Evolutionary conservation across 2,888 invertebrate species (phyloP), one percentile per base, ranked within the genome.

Genomic region (Folsomia manolachei): DNA sequence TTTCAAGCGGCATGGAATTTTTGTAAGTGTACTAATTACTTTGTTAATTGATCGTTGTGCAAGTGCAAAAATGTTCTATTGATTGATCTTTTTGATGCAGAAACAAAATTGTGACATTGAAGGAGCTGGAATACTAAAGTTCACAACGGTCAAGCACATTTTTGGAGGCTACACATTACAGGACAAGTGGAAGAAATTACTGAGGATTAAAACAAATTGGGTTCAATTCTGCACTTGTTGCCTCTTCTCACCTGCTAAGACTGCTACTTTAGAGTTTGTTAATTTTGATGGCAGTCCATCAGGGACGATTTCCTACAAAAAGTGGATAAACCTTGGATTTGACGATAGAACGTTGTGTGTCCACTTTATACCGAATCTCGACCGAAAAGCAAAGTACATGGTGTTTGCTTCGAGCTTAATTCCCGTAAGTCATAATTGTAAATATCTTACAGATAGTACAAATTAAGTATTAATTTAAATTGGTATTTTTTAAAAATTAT

Each of bases 311-410:
- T 65, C 71, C 2, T 72, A 73, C 63, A 74, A 75, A 63, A 27
- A 73, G 14, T 75, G 77, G 77, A 69, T 75, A 18, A 75, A 75
- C 27, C 23, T 77, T 24, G 75, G 71, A 25, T 73, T 75, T 14
- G 72, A 72, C 27, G 77, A 75, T 11, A 60, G 67, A 21, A 73
- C 68, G 1, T 71, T 77, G 27, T 75, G 69, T n/a, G 70, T 77
- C 1, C 77, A 77, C 51, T 77, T 77, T 65, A 75, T 77, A 65
- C 77, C 77, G 1, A 74, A 75, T 27, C 68, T 77, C n/a, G 74
- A 77, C 39, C 67, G 73, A 2, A 77, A 77, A 69, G 77, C 77
- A 18, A 77, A 77, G 27, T 77, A 77, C 39, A 77, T 77, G 75
- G 63, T 75, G 4, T 67, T 77, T 18, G 77, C 77, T 2, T 69